phyloP scores from a whole-genome alignment of 2,888 invertebrate species.

The Julus scandinavius region DNA sequence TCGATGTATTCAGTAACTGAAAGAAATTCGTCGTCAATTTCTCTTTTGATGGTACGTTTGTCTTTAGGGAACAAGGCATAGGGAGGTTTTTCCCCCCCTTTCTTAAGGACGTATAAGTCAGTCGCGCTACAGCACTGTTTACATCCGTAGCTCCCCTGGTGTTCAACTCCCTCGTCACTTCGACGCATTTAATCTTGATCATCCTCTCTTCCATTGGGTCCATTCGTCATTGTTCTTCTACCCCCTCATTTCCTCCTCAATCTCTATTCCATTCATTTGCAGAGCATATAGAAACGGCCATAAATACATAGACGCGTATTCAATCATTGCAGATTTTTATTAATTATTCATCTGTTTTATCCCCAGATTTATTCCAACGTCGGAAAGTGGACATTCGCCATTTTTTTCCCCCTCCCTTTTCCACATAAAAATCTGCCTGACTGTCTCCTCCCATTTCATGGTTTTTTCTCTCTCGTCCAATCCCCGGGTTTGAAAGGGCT shows the following conservation, averaged over 20 bases:
- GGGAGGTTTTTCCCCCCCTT: neutral
- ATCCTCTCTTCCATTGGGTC: constrained; percentile 17
- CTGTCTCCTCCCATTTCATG: constrained; percentile 1
- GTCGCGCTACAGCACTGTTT: constrained; percentile 5
- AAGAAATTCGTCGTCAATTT: neutral
- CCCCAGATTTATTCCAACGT: neutral
- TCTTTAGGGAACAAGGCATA: neutral
- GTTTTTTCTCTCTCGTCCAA: neutral
- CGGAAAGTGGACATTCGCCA: neutral
- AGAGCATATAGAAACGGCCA: constrained; percentile 33
- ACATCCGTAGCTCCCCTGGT: constrained; percentile 22
- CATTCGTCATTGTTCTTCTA: constrained; percentile 41
- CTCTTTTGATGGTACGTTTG: neutral
- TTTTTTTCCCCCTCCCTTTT: neutral
- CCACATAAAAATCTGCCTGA: neutral
- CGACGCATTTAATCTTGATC: constrained; percentile 47
- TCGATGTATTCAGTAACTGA: neutral
- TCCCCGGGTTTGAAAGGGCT: neutral
- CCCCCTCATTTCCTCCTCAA: constrained; percentile 11
- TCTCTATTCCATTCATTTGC: constrained; percentile 36
- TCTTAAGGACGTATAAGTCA: neutral
- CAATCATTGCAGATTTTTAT: constrained; percentile 36
- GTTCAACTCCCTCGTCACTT: constrained; percentile 27
- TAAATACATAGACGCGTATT: constrained; percentile 31
- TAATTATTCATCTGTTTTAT: constrained; percentile 40